Evolutionary conservation across 2,113 vertebrate species (phyloP), one percentile per base, ranked within the genome.

Genomic region (Andinoacara biseriatus): DNA sequence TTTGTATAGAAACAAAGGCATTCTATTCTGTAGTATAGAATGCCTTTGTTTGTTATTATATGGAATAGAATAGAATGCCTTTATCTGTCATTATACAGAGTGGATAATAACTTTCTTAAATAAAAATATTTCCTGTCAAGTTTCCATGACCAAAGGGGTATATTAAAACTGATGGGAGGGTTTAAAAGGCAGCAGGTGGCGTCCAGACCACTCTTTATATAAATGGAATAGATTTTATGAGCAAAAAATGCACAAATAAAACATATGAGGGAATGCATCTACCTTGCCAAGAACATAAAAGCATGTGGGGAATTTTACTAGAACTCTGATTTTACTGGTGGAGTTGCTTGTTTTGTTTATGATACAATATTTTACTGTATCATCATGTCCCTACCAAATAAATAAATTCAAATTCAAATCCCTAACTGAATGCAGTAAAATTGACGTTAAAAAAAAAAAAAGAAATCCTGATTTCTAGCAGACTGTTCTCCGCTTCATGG

Each of bases 181-280:
- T 54, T 54, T 54, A 20, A 54, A 46, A 46, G 15, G 40, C 40
- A 43, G 11, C 40, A 43, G 14, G 5, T 46, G 5, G 43, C 46
- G 38, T 67, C 63, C 38, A 67, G 43, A 67, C 63, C 63, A 67
- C 38, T 0, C 10, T 26, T 46, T 67, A 18, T 67, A 22, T 15
- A 15, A 46, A 46, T 14, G 11, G 4, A 3, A 67, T 67, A 10
- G n/a, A 67, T 26, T 22, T 31, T 31, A 31, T 46, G 38, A 26
- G 62, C 13, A 43, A 8, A 65, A 63, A 65, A 40, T 11, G 40
- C 11, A 7, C 38, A 65, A 43, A 65, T 38, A 40, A 40, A 1
- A 0, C 22, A 65, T 15, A 65, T 9, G 0, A 63, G 38, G 11
- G 22, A 22, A 63, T 22, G 3, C 8, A n/a, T 63, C n/a, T 40